Base-by-base conservation (phyloP, 53 echinoderm and acorn worm genomes). In the Crossaster papposus region DNA sequence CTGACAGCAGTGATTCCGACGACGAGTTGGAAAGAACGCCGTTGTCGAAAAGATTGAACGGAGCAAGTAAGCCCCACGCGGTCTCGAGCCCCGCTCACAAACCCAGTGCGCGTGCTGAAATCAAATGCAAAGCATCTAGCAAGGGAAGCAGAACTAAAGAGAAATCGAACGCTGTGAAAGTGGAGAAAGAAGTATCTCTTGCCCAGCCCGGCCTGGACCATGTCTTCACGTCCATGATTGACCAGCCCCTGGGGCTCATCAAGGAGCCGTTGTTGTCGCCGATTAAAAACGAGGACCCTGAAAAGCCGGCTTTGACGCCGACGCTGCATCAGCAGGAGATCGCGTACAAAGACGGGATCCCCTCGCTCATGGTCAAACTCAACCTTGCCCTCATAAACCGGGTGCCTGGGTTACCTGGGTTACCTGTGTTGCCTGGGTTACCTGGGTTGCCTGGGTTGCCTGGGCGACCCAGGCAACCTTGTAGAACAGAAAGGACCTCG, bases 311-410 rank as follows among this genome's bases (percentile, higher is more conserved):
- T 2, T 33, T 26, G 77, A 64, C 63, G 62, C 88, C 64, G 77
- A 64, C 63, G 62, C 88, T 38, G 36, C 64, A 78, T 34, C 58
- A 23, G 80, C 74, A 85, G 26, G 85, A 91, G 55, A 53, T 91
- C 23, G 36, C 65, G 2, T 86, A 91, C 79, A 79, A 84, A 33
- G 79, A 85, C 44, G 91, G 91, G 26, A 91, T 70, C 77, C 86
- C 91, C 38, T 85, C 91, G 34, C 86, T 91, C 18, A 53, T 91
- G 13, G 91, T 91, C 51, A 91, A 85, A 70, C 85, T 91, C 51
- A 85, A 86, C 58, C 79, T 85, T 13, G 78, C 74, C 11, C 85
- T 85, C 31, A 85, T 91, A 35, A 65, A 85, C n/a, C 77, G 85
- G 70, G 85, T 91, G 54, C 91, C 91, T 54, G 54, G 44, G 12